phyloP scores from a whole-genome alignment of 2,888 invertebrate species.

The Euphydryas editha region DNA sequence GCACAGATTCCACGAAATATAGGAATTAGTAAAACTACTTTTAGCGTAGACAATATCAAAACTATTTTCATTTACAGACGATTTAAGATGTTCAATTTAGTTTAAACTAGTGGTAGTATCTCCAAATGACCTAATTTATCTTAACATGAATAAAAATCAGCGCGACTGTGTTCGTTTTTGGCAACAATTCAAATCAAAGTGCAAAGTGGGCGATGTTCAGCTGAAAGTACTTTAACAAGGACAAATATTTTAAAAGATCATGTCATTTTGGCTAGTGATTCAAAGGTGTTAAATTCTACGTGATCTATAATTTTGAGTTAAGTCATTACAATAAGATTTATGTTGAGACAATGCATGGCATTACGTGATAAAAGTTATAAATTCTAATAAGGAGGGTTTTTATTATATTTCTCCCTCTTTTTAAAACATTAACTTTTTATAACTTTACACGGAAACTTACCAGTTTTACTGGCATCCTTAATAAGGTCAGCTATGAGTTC shows the following conservation, averaged over 20 bases:
- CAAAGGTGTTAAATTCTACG: constrained; percentile 35
- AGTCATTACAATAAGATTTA: constrained; percentile 12
- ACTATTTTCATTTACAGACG: neutral
- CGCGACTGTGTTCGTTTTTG: constrained; percentile 57
- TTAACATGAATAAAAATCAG: constrained; percentile 53
- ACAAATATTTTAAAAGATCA: constrained; percentile 49
- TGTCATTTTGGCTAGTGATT: constrained; percentile 45
- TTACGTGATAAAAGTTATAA: constrained; percentile 2
- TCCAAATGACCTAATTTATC: constrained; percentile 46
- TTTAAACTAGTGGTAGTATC: constrained; percentile 19
- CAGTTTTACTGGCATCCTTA: constrained; percentile 89
- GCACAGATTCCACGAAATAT: constrained; percentile 53
- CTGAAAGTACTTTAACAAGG: constrained; percentile 48
- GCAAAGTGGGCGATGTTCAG: constrained; percentile 51
- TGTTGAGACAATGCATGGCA: constrained; percentile 6
- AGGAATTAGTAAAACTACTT: constrained; percentile 49
- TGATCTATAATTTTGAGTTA: constrained; percentile 21
- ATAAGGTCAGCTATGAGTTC: constrained; percentile 89
- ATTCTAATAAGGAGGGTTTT: neutral
- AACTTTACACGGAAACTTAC: constrained; percentile 66
- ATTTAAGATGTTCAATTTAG: constrained; percentile 11
- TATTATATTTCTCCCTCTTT: neutral
- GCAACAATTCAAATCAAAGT: constrained; percentile 65
- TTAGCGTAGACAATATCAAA: constrained; percentile 42
- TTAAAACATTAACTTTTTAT: neutral